Evolutionary conservation across 2,113 vertebrate genomes (phyloP).

Genomic region (Marmota flaviventris): DNA sequence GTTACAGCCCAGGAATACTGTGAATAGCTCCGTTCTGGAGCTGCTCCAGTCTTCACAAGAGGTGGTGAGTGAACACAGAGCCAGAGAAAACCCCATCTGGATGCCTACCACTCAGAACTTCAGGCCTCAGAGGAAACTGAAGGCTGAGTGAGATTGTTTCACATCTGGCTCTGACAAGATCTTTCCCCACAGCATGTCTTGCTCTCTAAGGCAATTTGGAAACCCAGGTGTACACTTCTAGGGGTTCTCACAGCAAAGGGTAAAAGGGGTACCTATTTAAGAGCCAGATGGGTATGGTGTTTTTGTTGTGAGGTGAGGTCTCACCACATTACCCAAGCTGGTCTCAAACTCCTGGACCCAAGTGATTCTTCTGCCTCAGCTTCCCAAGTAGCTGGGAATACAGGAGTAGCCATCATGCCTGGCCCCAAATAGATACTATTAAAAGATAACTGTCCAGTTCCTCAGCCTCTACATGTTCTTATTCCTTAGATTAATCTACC

Average conservation of each 20-base stretch:
- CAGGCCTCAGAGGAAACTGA: background rate
- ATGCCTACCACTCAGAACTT: background rate
- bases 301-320: background rate
- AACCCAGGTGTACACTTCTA: background rate
- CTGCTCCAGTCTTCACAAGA: background rate
- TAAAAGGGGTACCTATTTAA: background rate
- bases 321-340: background rate
- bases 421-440: background rate
- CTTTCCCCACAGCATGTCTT: background rate
- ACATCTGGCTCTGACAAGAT: background rate
- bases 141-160: background rate
- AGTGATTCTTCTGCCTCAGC: background rate
- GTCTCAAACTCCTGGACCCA: background rate
- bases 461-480: background rate
- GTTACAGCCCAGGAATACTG: background rate
- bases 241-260: background rate
- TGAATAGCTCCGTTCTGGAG: background rate
- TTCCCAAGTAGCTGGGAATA: background rate
- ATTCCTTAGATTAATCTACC: background rate
- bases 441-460: conserved; percentile 1
- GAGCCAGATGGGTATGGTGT: background rate
- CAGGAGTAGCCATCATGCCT: background rate
- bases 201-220: conserved; percentile 41
- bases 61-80: background rate
- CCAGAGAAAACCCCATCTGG: background rate